These are phyloP conservation scores for Cervus canadensis DNA, from an alignment of 2,113 vertebrate genomes.

Conservation along the genomic window DNA sequence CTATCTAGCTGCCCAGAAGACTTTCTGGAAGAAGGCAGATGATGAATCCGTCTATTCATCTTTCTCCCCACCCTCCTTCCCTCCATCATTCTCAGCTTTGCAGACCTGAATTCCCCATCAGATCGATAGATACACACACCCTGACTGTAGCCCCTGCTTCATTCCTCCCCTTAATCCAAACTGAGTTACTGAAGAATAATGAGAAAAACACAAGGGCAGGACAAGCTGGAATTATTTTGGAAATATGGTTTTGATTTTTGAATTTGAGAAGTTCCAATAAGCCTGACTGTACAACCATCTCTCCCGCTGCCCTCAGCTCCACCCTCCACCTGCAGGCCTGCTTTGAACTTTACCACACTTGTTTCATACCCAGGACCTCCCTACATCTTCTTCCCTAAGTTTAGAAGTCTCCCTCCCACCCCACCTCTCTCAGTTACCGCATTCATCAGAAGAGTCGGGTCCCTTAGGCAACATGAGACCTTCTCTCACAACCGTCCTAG, in stretches of 20 bases:
- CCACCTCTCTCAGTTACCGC: background rate
- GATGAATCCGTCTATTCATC: no score
- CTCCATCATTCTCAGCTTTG: background rate
- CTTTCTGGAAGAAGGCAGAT: background rate
- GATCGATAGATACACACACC: accelerated
- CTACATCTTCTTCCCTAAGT: background rate
- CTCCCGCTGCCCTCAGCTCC: accelerated
- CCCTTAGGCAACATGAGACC: background rate
- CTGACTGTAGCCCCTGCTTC: background rate
- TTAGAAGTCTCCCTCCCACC: no score
- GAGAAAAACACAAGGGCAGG: background rate
- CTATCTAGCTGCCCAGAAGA: background rate
- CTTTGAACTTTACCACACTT: background rate
- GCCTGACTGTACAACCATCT: background rate
- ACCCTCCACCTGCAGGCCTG: background rate
- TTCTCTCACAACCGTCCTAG: no score
- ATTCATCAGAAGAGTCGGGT: background rate
- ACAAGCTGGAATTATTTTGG: background rate
- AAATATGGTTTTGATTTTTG: background rate
- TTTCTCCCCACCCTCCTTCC: background rate
- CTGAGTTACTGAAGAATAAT: background rate
- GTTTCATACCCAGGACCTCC: background rate
- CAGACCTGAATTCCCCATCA: background rate
- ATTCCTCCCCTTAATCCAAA: background rate
- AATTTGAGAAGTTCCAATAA: background rate